phyloP scores from a whole-genome alignment of 53 echinoderm and acorn worm genomes.

The Mesocentrotus franciscanus region DNA sequence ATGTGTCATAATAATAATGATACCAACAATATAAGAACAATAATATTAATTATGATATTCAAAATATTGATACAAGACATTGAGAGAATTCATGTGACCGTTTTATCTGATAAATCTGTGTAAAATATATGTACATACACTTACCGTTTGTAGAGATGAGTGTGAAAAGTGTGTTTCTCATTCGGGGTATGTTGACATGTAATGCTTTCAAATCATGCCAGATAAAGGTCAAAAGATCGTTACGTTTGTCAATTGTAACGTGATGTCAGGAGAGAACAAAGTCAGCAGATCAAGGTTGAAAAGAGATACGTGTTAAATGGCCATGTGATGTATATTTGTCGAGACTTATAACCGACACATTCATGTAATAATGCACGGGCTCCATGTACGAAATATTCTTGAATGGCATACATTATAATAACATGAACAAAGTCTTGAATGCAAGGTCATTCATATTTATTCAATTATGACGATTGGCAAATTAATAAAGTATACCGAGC shows the following conservation, averaged over 20 bases:
- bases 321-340: not conserved
- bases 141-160: not conserved
- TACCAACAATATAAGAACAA: no score
- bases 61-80: no score
- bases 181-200: not conserved
- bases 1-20: no score
- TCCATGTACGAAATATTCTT: not conserved
- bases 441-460: not conserved
- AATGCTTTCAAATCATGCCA: constrained; percentile 4
- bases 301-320: not conserved
- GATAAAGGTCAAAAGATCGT: not conserved
- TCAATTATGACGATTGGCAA: no score
- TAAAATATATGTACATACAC: not conserved
- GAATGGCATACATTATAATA: not conserved
- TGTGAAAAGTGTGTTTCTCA: not conserved
- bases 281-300: not conserved
- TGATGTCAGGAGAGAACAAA: not conserved
- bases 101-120: not conserved
- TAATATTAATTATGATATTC: no score
- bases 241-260: not conserved
- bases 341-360: not conserved
- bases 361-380: not conserved
- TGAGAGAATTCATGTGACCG: not conserved
- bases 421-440: not conserved
- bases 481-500: no score